These are phyloP conservation scores for Agrotis ipsilon DNA, from an alignment of 2,888 invertebrate species.

Conservation along the genomic window DNA sequence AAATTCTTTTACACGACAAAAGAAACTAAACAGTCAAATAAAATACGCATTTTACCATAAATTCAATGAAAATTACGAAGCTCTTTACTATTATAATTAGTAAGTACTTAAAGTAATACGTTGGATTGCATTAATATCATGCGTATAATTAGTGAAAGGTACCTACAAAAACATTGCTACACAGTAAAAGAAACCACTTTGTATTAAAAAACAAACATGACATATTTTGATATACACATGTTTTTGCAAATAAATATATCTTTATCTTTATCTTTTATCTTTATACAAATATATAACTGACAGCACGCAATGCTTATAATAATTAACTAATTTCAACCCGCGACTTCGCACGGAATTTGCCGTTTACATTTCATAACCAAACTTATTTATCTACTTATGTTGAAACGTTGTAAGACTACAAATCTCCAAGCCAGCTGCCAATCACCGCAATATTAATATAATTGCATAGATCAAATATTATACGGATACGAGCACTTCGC, in stretches of 20 bases:
- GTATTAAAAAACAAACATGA: background rate
- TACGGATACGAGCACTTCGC: no score
- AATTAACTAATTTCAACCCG: background rate
- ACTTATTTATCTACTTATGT: no score
- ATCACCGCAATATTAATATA: constrained; percentile 21
- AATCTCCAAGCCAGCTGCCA: background rate
- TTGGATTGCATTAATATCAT: background rate
- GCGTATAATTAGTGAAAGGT: background rate
- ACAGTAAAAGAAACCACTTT: background rate
- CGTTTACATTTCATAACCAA: constrained; percentile 5
- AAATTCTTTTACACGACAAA: no score
- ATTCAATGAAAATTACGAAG: no score
- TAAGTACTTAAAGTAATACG: no score
- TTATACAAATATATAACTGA: no score
- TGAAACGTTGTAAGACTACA: constrained; percentile 3
- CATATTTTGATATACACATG: background rate
- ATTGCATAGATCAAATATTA: constrained; percentile 16
- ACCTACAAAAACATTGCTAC: background rate
- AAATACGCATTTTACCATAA: no score
- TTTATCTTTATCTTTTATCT: no score
- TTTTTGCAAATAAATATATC: no score
- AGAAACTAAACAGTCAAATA: no score
- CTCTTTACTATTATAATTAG: no score
- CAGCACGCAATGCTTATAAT: background rate
- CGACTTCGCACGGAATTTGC: no score